Conservation (phyloP, 2,797 vertebrate genomes). For the Nannoperca australis region DNA sequence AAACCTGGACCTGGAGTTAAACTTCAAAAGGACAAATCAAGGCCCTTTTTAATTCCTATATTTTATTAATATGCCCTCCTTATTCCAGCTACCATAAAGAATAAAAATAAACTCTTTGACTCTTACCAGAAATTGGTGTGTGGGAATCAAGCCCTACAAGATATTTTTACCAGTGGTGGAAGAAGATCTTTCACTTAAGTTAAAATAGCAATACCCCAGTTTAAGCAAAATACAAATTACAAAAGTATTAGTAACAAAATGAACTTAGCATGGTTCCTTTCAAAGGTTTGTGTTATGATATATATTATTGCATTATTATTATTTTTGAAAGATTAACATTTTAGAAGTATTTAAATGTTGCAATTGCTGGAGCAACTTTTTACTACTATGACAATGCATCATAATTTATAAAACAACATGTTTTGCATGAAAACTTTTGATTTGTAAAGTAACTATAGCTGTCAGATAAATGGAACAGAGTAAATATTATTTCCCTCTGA, state of each 20-base stretch:
- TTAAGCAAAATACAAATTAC: neutral
- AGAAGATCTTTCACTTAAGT: neutral
- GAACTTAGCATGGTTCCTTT: neutral
- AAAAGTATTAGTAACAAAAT: neutral
- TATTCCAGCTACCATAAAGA: neutral
- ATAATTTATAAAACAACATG: neutral
- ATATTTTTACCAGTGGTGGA: neutral
- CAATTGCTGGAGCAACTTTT: neutral
- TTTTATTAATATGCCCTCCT: neutral
- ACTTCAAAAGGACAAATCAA: constrained; percentile 14
- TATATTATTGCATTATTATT: neutral
- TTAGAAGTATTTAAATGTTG: neutral
- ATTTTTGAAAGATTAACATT: neutral
- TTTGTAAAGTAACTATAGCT: neutral
- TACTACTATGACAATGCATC: neutral
- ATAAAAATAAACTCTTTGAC: neutral
- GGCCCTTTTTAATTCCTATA: neutral
- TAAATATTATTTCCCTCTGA: neutral
- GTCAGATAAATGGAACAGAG: neutral
- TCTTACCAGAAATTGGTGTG: neutral
- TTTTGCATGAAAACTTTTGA: neutral
- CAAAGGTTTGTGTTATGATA: neutral
- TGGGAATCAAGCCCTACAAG: neutral
- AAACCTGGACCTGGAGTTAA: neutral
- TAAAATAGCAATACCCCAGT: neutral